Conservation (phyloP, 1,140 invertebrate species). For the Helicorthomorpha holstii region DNA sequence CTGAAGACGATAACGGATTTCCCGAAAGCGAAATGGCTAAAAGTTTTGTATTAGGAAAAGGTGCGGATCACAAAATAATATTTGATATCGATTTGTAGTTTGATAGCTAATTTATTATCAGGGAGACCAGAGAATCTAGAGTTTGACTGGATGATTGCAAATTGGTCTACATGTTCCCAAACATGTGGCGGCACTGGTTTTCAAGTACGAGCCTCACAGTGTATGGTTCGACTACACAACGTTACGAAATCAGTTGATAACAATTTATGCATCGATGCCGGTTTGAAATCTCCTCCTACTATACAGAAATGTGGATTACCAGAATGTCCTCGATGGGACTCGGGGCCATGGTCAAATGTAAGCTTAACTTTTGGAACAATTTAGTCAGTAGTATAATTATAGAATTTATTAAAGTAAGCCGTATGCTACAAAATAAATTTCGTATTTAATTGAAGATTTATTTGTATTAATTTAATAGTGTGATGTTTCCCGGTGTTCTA, state of each 20-base stretch:
- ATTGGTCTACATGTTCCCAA: constrained; percentile 72
- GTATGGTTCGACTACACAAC: constrained; percentile 41
- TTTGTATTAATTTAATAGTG: too few species aligned
- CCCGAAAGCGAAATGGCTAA: constrained; percentile 13
- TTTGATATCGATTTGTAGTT: neutral
- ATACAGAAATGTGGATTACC: constrained; percentile 47
- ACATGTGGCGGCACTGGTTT: constrained; percentile 63
- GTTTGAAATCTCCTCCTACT: constrained; percentile 40
- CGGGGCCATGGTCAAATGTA: constrained; percentile 42
- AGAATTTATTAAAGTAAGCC: too few species aligned
- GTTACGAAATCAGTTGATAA: constrained; percentile 39
- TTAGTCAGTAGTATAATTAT: neutral
- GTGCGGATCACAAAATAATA: constrained; percentile 7
- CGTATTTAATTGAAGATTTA: too few species aligned
- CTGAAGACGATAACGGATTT: constrained; percentile 1
- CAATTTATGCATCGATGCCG: constrained; percentile 48
- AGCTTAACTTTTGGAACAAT: neutral
- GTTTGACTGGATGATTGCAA: constrained; percentile 60
- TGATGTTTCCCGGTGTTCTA: constrained; percentile 49
- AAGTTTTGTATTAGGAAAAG: constrained; percentile 27
- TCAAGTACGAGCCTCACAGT: constrained; percentile 49
- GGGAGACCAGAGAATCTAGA: constrained; percentile 27
- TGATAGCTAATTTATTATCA: constrained; percentile 4
- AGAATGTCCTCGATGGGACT: constrained; percentile 52
- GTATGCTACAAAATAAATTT: too few species aligned